phyloP scores from a whole-genome alignment of 2,888 invertebrate species.

The Mystacides longicornis region DNA sequence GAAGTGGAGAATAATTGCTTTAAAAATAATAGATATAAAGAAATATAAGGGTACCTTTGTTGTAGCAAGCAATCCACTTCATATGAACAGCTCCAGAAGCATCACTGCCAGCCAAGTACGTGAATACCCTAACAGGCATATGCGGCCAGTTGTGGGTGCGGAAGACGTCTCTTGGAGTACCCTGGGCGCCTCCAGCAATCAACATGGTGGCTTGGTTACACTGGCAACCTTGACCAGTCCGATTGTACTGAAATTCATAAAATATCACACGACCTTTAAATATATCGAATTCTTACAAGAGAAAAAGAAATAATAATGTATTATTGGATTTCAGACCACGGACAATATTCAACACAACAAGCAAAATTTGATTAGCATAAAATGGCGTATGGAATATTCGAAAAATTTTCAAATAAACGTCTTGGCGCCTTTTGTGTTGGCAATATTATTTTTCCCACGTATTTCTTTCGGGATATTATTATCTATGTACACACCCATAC shows the following conservation, averaged over 20 bases:
- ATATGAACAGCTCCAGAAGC: constrained; percentile 79
- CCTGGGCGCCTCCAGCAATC: constrained; percentile 87
- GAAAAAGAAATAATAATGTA: not conserved
- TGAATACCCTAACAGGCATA: constrained; percentile 91
- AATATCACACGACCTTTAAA: too few species aligned
- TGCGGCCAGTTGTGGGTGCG: constrained; percentile 85
- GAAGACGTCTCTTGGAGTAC: constrained; percentile 55
- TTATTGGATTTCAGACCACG: not conserved
- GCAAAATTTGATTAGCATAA: constrained; percentile 12
- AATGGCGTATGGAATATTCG: constrained; percentile 14
- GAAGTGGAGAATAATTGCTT: too few species aligned
- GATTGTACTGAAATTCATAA: constrained; percentile 61
- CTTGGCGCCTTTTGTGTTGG: constrained; percentile 14
- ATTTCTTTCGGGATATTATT: not conserved
- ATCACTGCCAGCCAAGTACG: constrained; percentile 91
- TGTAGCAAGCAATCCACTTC: constrained; percentile 92
- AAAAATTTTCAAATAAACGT: constrained; percentile 17
- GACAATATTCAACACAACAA: not conserved
- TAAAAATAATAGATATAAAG: too few species aligned
- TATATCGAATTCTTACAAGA: too few species aligned
- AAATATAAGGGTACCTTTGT: constrained; percentile 83
- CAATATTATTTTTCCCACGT: constrained; percentile 7
- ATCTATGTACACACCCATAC: not conserved
- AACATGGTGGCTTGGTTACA: constrained; percentile 99
- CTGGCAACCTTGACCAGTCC: constrained; percentile 78